A percentile compares a stretch with the other conserved stretches of the same genome.
These are phyloP conservation scores for Zele albiditarsus DNA, from an alignment of 2,888 invertebrate species.

Conservation along the genomic window DNA sequence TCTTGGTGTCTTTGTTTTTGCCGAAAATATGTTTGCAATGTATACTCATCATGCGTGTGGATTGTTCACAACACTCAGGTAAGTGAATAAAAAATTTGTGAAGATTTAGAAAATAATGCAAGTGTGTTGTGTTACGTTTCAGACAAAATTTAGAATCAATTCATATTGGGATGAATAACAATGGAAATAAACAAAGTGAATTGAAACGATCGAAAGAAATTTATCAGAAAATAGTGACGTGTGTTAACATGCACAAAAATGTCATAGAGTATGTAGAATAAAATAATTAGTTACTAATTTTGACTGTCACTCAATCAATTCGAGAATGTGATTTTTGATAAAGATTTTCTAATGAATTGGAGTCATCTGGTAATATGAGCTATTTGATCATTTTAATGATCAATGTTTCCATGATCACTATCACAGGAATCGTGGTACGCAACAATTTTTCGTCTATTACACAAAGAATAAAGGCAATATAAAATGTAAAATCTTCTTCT, in stretches of 20 bases:
- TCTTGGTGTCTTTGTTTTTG: constrained; percentile 30
- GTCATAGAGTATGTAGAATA: background rate
- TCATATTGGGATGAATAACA: background rate
- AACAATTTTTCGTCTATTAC: no score
- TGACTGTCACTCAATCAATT: background rate
- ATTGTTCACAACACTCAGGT: constrained; percentile 45
- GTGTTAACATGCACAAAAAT: constrained; percentile 1
- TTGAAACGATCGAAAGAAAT: background rate
- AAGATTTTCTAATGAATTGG: constrained; percentile 40
- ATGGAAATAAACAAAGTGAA: no score
- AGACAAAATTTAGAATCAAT: constrained; percentile 1
- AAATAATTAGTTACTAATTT: background rate
- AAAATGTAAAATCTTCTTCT: background rate
- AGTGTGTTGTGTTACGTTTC: background rate
- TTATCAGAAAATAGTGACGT: background rate
- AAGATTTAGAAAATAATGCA: background rate
- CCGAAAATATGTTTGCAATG: constrained; percentile 42
- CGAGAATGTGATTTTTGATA: background rate
- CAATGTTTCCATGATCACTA: constrained; percentile 44
- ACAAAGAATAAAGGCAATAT: background rate
- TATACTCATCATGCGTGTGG: constrained; percentile 47
- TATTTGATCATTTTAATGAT: constrained; percentile 38
- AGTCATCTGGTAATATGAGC: constrained; percentile 29
- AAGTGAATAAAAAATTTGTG: background rate
- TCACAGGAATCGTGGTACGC: constrained; percentile 42